Percentiles rank a stretch among this genome's conserved stretches.
Evolutionary conservation across 2,888 invertebrate genomes (phyloP).

Genomic region (Heliconius ismenius): DNA sequence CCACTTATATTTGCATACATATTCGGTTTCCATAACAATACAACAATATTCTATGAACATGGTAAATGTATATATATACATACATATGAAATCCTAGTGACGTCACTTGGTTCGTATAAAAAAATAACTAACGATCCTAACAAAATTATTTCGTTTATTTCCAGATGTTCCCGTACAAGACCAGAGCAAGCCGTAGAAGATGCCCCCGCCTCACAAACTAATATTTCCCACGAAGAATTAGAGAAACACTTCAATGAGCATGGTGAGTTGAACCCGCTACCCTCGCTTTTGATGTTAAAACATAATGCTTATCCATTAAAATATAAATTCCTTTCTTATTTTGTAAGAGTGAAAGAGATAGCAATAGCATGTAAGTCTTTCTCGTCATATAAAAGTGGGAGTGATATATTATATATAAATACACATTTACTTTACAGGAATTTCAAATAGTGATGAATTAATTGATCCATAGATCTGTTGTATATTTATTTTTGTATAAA

Average conservation of each 20-base stretch:
- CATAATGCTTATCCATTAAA: too few relatives aligned
- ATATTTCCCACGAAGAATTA: slow-evolving; percentile 92
- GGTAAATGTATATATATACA: not conserved
- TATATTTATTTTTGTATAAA: not conserved
- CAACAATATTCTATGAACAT: too few relatives aligned
- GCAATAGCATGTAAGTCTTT: not conserved
- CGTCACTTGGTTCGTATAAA: too few relatives aligned
- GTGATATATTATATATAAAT: too few relatives aligned
- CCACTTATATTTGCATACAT: too few relatives aligned
- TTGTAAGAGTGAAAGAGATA: not conserved
- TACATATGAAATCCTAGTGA: too few relatives aligned
- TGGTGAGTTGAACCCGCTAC: slow-evolving; percentile 80
- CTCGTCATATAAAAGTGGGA: not conserved
- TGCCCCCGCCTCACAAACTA: slow-evolving; percentile 83
- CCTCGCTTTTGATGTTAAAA: not conserved
- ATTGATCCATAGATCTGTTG: not conserved
- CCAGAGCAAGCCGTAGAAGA: slow-evolving; percentile 69
- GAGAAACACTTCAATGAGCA: slow-evolving; percentile 94
- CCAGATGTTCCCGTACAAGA: slow-evolving; percentile 72
- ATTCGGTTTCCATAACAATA: too few relatives aligned
- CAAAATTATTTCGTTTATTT: too few relatives aligned
- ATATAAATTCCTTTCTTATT: not conserved
- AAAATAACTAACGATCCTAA: too few relatives aligned
- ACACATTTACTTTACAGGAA: not conserved
- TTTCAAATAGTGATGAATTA: not conserved